Conservation (phyloP, 2,888 invertebrate species). For the Willowsia nigromaculata region DNA sequence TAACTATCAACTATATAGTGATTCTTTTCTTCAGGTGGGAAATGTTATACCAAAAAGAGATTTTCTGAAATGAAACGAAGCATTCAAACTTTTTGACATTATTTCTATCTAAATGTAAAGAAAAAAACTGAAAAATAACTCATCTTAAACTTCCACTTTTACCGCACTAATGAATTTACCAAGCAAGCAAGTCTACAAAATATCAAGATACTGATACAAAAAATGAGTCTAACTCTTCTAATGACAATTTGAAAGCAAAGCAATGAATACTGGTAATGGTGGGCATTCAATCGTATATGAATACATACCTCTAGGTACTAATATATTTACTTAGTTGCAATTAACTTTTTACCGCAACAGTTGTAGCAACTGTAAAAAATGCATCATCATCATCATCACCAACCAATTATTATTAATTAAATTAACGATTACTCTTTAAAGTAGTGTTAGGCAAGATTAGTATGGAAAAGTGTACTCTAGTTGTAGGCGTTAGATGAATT, state of each 20-base stretch:
- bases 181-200: neutral
- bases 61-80: slow-evolving; percentile 40
- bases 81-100: slow-evolving; percentile 65
- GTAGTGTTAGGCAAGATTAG: neutral
- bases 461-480: neutral
- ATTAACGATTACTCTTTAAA: neutral
- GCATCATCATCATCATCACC: neutral
- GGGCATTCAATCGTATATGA: slow-evolving; percentile 34
- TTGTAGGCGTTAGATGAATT: neutral
- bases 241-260: slow-evolving; percentile 51
- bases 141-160: too few relatives aligned
- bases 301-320: neutral
- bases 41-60: slow-evolving; percentile 51
- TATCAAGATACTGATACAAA: too few relatives aligned
- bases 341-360: neutral
- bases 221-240: neutral
- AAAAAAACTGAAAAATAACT: neutral
- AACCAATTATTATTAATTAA: neutral
- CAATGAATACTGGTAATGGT: slow-evolving; percentile 65
- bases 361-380: neutral
- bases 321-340: neutral
- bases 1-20: too few relatives aligned
- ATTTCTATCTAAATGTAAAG: neutral
- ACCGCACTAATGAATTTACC: too few relatives aligned
- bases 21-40: slow-evolving; percentile 37